These are phyloP conservation scores for Mythimna loreyi DNA, from an alignment of 2,888 invertebrate species.

Conservation along the genomic window DNA sequence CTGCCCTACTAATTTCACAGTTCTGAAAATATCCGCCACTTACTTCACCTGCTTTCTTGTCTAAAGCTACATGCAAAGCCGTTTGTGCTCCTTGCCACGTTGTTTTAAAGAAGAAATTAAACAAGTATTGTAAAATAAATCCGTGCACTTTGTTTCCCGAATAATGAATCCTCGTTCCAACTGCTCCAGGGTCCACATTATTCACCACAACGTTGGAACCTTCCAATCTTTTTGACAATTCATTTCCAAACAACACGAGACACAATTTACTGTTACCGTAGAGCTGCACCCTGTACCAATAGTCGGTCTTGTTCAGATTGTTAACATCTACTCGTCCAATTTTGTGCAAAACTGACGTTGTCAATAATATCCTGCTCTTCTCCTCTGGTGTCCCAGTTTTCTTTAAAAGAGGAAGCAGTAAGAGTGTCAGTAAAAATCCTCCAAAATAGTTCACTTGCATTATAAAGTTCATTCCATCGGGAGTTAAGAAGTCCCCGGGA, in stretches of 20 bases:
- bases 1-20: constrained; percentile 91
- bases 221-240: constrained; percentile 92
- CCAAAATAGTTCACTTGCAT: constrained; percentile 98
- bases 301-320: constrained; percentile 91
- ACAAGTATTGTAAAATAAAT: constrained; percentile 87
- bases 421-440: constrained; percentile 96
- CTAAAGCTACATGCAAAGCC: constrained; percentile 92
- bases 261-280: constrained; percentile 93
- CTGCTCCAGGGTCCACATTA: constrained; percentile 95
- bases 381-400: constrained; percentile 85
- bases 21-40: constrained; percentile 94
- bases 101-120: constrained; percentile 91
- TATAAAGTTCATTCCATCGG: constrained; percentile 95
- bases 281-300: constrained; percentile 77
- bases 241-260: constrained; percentile 93
- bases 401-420: constrained; percentile 95
- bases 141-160: constrained; percentile 82
- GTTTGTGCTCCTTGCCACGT: constrained; percentile 95
- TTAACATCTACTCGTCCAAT: constrained; percentile 92
- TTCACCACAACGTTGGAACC: constrained; percentile 93
- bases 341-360: constrained; percentile 93
- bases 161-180: constrained; percentile 94
- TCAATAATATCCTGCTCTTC: constrained; percentile 93
- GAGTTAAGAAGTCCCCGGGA: constrained; percentile 85
- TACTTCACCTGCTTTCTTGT: constrained; percentile 85